Percentiles rank a stretch among this genome's conserved stretches.
Evolutionary conservation across 64 coral and sea anemone genomes (phyloP).

Genomic region (Stichodactyla helianthus): DNA sequence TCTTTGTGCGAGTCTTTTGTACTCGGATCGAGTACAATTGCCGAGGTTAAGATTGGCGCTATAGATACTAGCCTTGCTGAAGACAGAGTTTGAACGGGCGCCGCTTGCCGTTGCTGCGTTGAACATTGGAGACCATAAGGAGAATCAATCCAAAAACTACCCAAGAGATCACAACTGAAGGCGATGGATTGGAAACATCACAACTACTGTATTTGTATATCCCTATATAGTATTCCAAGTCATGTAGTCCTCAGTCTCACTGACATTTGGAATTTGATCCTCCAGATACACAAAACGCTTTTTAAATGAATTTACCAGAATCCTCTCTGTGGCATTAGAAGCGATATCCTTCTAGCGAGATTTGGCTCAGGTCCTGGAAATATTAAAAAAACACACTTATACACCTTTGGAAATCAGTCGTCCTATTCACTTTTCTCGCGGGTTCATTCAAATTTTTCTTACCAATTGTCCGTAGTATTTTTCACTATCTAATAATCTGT

Average conservation of each 20-base stretch:
- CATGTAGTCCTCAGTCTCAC: background rate
- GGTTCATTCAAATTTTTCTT: background rate
- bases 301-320: background rate
- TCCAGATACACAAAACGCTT: background rate
- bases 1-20: background rate
- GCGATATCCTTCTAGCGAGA: background rate
- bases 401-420: background rate
- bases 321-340: background rate
- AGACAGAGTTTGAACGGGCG: slow-evolving; percentile 23
- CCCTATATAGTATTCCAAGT: background rate
- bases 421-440: background rate
- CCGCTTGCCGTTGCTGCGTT: slow-evolving; percentile 13
- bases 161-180: background rate
- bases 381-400: background rate
- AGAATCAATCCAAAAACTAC: background rate
- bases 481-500: background rate
- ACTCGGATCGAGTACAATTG: background rate
- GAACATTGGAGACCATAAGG: slow-evolving; percentile 28
- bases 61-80: slow-evolving; percentile 30
- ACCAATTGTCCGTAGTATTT: background rate
- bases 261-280: background rate
- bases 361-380: background rate
- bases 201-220: background rate
- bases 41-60: slow-evolving; percentile 9
- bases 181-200: background rate